A percentile compares a stretch with the other conserved stretches of the same genome.
Conservation (phyloP, 92 coral and sea anemone species). For the Epizoanthus rinbou region DNA sequence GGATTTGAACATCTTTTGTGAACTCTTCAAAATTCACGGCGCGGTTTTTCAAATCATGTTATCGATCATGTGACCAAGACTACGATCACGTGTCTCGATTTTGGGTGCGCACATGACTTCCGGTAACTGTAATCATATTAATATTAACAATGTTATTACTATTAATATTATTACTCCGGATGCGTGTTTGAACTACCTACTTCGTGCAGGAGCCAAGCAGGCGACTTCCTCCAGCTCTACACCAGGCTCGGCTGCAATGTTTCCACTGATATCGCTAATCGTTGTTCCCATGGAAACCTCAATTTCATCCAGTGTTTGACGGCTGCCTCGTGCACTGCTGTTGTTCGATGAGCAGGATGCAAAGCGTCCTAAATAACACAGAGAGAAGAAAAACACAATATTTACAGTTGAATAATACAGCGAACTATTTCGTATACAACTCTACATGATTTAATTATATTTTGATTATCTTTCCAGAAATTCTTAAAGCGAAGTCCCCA, state of each 20-base stretch:
- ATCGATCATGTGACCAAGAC: too few species aligned
- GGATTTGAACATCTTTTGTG: too few species aligned
- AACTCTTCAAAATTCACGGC: too few species aligned
- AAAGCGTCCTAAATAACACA: constrained; percentile 56
- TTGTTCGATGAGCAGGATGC: constrained; percentile 67
- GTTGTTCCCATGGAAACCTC: constrained; percentile 61
- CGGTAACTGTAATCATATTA: not conserved
- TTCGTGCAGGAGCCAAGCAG: constrained; percentile 62
- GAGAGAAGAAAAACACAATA: too few species aligned
- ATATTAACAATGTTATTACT: not conserved
- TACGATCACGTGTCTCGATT: too few species aligned
- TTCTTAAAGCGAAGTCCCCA: too few species aligned
- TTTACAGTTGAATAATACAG: too few species aligned
- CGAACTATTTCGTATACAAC: too few species aligned
- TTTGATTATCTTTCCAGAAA: too few species aligned
- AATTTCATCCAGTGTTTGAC: constrained; percentile 57
- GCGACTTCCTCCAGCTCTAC: constrained; percentile 71
- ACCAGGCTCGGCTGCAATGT: constrained; percentile 44
- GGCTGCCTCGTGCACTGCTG: constrained; percentile 58
- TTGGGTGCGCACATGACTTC: too few species aligned
- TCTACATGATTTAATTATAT: too few species aligned
- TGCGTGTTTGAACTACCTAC: constrained; percentile 38
- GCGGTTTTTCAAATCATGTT: too few species aligned
- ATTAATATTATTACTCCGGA: not conserved
- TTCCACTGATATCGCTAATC: constrained; percentile 4